phyloP scores from a whole-genome alignment of 2,113 vertebrate genomes.

The Vicugna pacos region DNA sequence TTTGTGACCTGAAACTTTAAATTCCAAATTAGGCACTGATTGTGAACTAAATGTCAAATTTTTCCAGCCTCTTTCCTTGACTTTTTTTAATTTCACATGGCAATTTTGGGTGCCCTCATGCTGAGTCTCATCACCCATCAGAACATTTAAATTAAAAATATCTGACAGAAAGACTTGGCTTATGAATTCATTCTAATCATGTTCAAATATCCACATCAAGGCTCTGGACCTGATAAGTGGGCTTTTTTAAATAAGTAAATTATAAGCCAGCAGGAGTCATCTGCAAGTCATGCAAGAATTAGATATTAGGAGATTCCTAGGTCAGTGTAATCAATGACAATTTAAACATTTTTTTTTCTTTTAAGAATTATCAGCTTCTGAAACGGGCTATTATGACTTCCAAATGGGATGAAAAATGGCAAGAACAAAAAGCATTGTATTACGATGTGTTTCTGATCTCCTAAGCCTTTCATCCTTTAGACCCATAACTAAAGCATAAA shows the following conservation, averaged over 20 bases:
- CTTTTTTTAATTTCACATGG: slow-evolving; percentile 68
- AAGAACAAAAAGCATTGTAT: not conserved
- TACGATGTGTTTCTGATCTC: slow-evolving; percentile 37
- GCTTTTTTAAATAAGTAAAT: slow-evolving; percentile 84
- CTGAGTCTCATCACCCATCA: slow-evolving; percentile 84
- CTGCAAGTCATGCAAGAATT: slow-evolving; percentile 82
- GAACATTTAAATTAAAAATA: slow-evolving; percentile 84
- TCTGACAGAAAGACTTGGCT: slow-evolving; percentile 84
- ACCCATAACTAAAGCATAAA: not conserved
- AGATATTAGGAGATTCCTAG: slow-evolving; percentile 83
- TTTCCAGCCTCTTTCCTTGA: slow-evolving; percentile 61
- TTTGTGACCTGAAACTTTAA: slow-evolving; percentile 64
- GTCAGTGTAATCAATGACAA: slow-evolving; percentile 84
- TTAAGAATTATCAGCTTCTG: slow-evolving; percentile 72
- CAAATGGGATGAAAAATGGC: slow-evolving; percentile 36
- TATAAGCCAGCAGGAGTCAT: slow-evolving; percentile 86
- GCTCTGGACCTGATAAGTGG: slow-evolving; percentile 82
- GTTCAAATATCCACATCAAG: slow-evolving; percentile 83
- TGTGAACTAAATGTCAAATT: slow-evolving; percentile 74
- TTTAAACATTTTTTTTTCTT: slow-evolving; percentile 69
- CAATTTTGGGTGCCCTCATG: slow-evolving; percentile 81
- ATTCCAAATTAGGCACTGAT: slow-evolving; percentile 56
- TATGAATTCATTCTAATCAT: slow-evolving; percentile 89
- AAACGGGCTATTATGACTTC: slow-evolving; percentile 52
- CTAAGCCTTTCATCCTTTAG: not conserved